Conservation (phyloP, 1,140 invertebrate species). For the Drosophila varians region DNA sequence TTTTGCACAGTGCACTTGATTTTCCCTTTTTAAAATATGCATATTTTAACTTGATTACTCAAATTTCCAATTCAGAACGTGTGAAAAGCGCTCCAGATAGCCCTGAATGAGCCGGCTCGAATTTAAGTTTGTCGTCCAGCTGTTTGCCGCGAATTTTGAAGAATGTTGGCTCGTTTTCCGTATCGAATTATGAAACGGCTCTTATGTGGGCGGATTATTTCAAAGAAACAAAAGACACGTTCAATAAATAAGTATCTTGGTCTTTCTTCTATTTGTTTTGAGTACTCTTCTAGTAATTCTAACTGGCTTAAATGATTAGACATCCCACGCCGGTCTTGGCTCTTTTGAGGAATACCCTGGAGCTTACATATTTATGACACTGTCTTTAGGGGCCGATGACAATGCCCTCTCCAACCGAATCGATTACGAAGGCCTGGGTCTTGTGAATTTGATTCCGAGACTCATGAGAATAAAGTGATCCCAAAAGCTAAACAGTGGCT, state of each 20-base stretch:
- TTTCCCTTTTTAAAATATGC: no score
- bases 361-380: slow-evolving; percentile 36
- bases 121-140: slow-evolving; percentile 25
- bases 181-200: slow-evolving; percentile 30
- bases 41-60: slow-evolving; percentile 20
- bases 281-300: background rate
- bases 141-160: slow-evolving; percentile 14
- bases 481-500: slow-evolving; percentile 31
- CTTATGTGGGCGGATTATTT: slow-evolving; percentile 8
- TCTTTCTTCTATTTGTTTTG: background rate
- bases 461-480: slow-evolving; percentile 28
- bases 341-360: slow-evolving; percentile 14
- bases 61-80: slow-evolving; percentile 62
- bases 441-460: slow-evolving; percentile 40
- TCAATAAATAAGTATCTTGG: slow-evolving; percentile 9
- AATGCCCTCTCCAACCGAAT: slow-evolving; percentile 23
- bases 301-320: background rate
- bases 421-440: slow-evolving; percentile 35
- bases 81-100: slow-evolving; percentile 42
- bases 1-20: background rate
- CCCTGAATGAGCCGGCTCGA: slow-evolving; percentile 49
- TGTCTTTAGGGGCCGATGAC: slow-evolving; percentile 8
- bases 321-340: slow-evolving; percentile 14
- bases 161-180: slow-evolving; percentile 32
- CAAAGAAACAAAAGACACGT: slow-evolving; percentile 1